Base-by-base conservation (phyloP, 2,888 invertebrate species). In the Mamestra brassicae region DNA sequence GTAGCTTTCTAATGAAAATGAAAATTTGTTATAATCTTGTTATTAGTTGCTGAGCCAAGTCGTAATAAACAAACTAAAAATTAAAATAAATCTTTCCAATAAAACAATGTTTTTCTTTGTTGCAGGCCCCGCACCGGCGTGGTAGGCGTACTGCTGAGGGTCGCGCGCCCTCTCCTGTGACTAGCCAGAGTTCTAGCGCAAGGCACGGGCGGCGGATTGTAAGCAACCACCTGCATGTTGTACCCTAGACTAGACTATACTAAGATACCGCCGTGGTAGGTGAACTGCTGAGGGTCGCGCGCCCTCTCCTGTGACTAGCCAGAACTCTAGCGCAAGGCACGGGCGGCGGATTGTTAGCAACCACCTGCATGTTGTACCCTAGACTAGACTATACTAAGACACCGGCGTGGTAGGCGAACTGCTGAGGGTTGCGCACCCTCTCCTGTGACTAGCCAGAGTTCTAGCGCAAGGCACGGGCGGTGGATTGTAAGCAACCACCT, bases 181-280 rank as follows among this genome's bases (percentile, higher is more conserved):
- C 96, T 96, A 96, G 95, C 94, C 90, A 93, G 95, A 91, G 91
- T 91, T 74, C 92, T 95, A 85, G 94, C 94, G 74, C 89, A 94
- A 94, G 96, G 95, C 87, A 96, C 96, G 96, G 96, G 95, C 87
- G 95, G 95, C 95, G 96, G 95, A 95, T 93, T 96, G 96, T 96
- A 93, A 95, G 96, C 86, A 42, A 60, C 68, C 45, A n/a, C 57
- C 11, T 11, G 58, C 6, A 26, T 67, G 1, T 55, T 65, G 15
- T 15, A 26, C 3, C 2, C 6, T 66, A 13, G 13, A 54, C 57
- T 73, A 62, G 13, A 50, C 38, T 55, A 36, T 42, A 34, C 38
- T 34, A n/a, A 38, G 2, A 8, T 8, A 94, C 94, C 83, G 96
- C 96, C 86, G 93, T 96, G 91, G 90, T 96, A 95, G 96, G 96